phyloP scores from a whole-genome alignment of 37 sponge, comb jelly and placozoan species.

The Mnemiopsis leidyi region DNA sequence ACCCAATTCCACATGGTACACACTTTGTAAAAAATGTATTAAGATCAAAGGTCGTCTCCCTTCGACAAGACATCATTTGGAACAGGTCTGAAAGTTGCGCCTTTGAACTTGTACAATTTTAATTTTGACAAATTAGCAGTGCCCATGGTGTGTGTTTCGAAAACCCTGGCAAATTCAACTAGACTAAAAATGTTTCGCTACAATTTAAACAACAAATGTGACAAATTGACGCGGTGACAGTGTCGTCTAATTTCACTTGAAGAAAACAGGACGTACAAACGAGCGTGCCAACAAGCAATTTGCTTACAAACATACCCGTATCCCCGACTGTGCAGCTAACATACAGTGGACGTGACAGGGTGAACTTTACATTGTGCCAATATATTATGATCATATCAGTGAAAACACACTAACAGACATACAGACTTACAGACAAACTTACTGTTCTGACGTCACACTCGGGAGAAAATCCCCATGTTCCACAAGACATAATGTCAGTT shows the following conservation, averaged over 20 bases:
- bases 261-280: neutral
- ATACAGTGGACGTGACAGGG: too few species aligned
- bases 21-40: too few species aligned
- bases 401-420: too few species aligned
- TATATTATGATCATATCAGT: too few species aligned
- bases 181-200: neutral
- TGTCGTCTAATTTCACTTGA: neutral
- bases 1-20: too few species aligned
- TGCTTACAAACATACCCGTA: too few species aligned
- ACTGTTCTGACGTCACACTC: constrained; percentile 33
- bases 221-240: neutral
- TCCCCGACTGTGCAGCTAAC: too few species aligned
- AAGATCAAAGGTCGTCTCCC: neutral
- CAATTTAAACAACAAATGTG: neutral
- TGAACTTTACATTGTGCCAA: too few species aligned
- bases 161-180: neutral
- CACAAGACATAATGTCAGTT: constrained; percentile 16
- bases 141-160: neutral
- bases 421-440: too few species aligned
- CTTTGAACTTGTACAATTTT: neutral
- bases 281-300: too few species aligned
- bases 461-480: constrained; percentile 23
- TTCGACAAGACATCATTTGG: neutral
- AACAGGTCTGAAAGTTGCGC: neutral
- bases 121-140: neutral